phyloP scores from a whole-genome alignment of 1,140 invertebrate genomes.

The Camponotus floridanus region DNA sequence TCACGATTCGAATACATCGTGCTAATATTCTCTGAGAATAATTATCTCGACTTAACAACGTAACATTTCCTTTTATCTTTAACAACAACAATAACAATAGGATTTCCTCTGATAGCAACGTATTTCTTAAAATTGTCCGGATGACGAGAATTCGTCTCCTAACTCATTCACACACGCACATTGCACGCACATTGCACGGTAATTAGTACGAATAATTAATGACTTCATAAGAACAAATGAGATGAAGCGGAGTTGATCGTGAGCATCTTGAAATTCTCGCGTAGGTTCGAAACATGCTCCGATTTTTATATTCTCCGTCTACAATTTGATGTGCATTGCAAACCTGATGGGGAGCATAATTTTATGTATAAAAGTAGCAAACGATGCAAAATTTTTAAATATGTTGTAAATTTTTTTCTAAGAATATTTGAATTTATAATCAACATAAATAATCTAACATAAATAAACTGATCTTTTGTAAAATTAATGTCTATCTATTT shows the following conservation, averaged over 20 bases:
- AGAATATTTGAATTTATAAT: background rate
- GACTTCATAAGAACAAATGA: slow-evolving; percentile 27
- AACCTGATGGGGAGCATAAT: slow-evolving; percentile 11
- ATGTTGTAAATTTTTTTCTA: background rate
- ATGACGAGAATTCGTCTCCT: slow-evolving; percentile 18
- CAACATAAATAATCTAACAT: slow-evolving; percentile 14
- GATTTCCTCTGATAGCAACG: slow-evolving; percentile 72
- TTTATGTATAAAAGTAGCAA: slow-evolving; percentile 5
- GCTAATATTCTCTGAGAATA: slow-evolving; percentile 33
- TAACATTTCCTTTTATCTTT: slow-evolving; percentile 79
- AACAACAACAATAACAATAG: slow-evolving; percentile 83
- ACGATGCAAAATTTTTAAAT: background rate
- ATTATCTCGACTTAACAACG: slow-evolving; percentile 77
- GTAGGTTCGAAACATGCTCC: slow-evolving; percentile 4
- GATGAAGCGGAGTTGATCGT: slow-evolving; percentile 28
- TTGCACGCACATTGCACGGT: background rate
- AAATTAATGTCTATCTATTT: too few species aligned
- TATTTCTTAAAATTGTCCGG: slow-evolving; percentile 61
- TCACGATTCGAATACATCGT: slow-evolving; percentile 20
- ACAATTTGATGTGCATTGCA: slow-evolving; percentile 44
- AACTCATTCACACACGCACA: slow-evolving; percentile 3
- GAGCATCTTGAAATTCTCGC: background rate
- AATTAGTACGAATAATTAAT: slow-evolving; percentile 46
- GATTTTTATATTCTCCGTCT: slow-evolving; percentile 9
- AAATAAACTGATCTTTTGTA: background rate